Percentiles rank a stretch among this genome's conserved stretches.
Conservation (phyloP, 2,888 invertebrate genomes). For the Willowsia nigromaculata region DNA sequence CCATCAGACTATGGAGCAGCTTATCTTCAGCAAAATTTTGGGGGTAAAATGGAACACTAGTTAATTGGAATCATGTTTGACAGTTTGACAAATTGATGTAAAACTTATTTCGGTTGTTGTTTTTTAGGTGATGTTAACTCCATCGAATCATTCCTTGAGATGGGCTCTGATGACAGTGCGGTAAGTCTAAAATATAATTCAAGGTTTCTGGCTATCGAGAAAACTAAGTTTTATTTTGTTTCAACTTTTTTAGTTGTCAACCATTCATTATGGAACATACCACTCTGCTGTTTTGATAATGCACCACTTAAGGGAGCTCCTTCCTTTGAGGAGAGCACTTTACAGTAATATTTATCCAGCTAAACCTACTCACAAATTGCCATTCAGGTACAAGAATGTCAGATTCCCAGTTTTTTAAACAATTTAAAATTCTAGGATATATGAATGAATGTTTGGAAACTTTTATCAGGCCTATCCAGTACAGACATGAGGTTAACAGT, state of each 20-base stretch:
- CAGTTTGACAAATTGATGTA: too few species aligned
- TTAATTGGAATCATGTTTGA: not conserved
- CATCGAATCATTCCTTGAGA: conserved; percentile 84
- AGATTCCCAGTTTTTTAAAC: not conserved
- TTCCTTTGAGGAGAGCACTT: conserved; percentile 85
- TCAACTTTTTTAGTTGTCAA: conserved; percentile 80
- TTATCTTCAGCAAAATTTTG: conserved; percentile 88
- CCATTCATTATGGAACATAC: conserved; percentile 92
- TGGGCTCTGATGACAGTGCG: conserved; percentile 73
- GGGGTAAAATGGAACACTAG: conserved; percentile 80
- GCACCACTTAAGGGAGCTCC: conserved; percentile 85
- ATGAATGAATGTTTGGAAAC: too few species aligned
- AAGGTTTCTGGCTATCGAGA: not conserved
- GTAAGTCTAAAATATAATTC: not conserved
- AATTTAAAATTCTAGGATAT: too few species aligned
- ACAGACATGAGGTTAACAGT: conserved; percentile 80
- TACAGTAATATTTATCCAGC: conserved; percentile 84
- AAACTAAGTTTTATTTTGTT: not conserved
- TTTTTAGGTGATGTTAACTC: conserved; percentile 85
- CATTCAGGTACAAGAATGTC: conserved; percentile 80
- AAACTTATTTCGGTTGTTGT: too few species aligned
- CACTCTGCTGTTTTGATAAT: conserved; percentile 91
- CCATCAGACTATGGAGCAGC: conserved; percentile 92
- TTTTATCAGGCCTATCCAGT: conserved; percentile 81
- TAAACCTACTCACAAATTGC: conserved; percentile 80